These are phyloP conservation scores for Euglossa dilemma DNA, from an alignment of 1,140 invertebrate genomes.

Conservation along the genomic window DNA sequence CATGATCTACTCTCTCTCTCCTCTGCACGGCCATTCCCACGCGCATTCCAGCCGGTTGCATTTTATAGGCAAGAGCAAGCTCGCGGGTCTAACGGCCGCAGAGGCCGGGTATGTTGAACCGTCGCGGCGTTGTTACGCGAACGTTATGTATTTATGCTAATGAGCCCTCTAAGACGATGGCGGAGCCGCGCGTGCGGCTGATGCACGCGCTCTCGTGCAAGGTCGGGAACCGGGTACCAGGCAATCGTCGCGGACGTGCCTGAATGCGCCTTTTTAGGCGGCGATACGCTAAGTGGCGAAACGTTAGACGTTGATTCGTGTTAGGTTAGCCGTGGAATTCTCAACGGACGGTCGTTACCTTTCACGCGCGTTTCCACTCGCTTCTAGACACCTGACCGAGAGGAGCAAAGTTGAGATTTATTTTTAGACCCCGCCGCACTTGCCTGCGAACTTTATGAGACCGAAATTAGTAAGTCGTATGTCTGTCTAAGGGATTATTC, in stretches of 20 bases:
- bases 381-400: neutral
- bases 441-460: too few relatives aligned
- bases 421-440: too few relatives aligned
- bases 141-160: constrained; percentile 70
- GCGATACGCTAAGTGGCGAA: neutral
- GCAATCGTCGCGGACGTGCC: neutral
- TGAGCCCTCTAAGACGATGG: constrained; percentile 37
- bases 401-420: too few relatives aligned
- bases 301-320: constrained; percentile 8
- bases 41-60: constrained; percentile 57
- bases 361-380: neutral
- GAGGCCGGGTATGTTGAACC: constrained; percentile 54
- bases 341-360: neutral
- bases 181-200: neutral
- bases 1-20: constrained; percentile 30
- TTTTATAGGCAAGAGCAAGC: constrained; percentile 39
- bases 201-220: neutral
- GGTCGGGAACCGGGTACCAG: neutral
- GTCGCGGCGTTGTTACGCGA: constrained; percentile 54
- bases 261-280: neutral
- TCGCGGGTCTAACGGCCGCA: constrained; percentile 43
- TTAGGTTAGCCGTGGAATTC: neutral
- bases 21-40: constrained; percentile 55
- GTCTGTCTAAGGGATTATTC: too few relatives aligned
- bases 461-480: too few relatives aligned